Conservation (phyloP, 2,113 vertebrate genomes). For the Bos javanicus region DNA sequence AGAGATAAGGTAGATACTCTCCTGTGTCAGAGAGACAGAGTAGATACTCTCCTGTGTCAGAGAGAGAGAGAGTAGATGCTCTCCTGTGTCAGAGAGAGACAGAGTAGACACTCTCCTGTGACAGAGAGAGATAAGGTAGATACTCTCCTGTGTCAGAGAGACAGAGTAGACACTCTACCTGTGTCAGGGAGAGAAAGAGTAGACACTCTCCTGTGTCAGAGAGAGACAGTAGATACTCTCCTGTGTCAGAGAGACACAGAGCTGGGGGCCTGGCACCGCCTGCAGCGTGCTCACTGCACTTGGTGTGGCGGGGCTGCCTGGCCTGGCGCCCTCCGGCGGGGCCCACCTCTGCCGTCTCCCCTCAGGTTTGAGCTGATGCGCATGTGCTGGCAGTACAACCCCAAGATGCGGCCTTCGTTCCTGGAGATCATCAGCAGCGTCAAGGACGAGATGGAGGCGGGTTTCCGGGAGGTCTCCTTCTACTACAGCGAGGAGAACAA, state of each 20-base stretch:
- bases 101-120: too few relatives aligned
- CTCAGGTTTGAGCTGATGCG: conserved; percentile 96
- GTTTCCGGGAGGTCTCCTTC: conserved; percentile 95
- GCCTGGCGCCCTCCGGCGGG: accelerated
- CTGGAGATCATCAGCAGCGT: conserved; percentile 97
- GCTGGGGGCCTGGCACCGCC: not conserved
- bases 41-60: too few relatives aligned
- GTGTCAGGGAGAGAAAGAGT: not conserved
- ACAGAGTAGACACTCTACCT: too few relatives aligned
- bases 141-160: too few relatives aligned
- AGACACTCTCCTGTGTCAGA: not conserved
- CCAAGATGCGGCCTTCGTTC: conserved; percentile 97
- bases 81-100: too few relatives aligned
- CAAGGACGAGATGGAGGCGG: conserved; percentile 93
- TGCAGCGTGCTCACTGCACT: accelerated
- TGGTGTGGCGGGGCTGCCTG: accelerated
- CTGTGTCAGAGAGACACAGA: not conserved
- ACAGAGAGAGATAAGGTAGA: too few relatives aligned
- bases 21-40: too few relatives aligned
- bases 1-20: too few relatives aligned
- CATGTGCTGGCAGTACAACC: conserved; percentile 99
- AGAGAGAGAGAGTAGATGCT: too few relatives aligned
- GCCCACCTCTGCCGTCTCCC: not conserved
- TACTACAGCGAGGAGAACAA: conserved; percentile 99
- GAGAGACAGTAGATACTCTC: not conserved